phyloP scores from a whole-genome alignment of 53 echinoderm and acorn worm genomes.

The Echinometra lucunter region DNA sequence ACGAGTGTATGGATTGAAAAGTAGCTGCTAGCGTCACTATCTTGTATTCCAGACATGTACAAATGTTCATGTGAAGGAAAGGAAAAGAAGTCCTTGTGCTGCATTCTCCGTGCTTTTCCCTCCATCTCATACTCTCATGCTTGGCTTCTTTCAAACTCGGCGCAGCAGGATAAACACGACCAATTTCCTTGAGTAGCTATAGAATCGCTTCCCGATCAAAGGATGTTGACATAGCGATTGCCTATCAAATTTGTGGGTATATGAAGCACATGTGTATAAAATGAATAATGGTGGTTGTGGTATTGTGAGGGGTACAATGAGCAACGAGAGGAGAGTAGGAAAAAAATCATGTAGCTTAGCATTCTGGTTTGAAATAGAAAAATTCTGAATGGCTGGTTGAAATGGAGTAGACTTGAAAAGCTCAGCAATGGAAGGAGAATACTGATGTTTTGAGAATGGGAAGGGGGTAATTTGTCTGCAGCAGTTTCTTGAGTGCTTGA shows the following conservation, averaged over 20 bases:
- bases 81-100: constrained; percentile 39
- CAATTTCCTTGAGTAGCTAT: constrained; percentile 27
- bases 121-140: constrained; percentile 4
- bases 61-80: neutral
- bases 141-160: constrained; percentile 38
- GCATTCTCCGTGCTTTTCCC: constrained; percentile 9
- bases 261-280: constrained; percentile 35
- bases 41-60: neutral
- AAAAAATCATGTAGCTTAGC: neutral
- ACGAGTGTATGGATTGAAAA: neutral
- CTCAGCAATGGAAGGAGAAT: neutral
- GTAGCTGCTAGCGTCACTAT: neutral
- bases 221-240: constrained; percentile 26
- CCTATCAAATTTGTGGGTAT: neutral
- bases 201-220: constrained; percentile 25
- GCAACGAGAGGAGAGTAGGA: neutral
- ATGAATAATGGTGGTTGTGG: neutral
- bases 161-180: constrained; percentile 42
- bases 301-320: neutral
- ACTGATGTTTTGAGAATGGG: no score
- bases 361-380: neutral
- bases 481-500: neutral
- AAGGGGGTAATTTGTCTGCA: no score
- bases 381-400: neutral
- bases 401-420: neutral